Conservation (phyloP, 2,113 vertebrate species). For the Opisthocomus hoazin region DNA sequence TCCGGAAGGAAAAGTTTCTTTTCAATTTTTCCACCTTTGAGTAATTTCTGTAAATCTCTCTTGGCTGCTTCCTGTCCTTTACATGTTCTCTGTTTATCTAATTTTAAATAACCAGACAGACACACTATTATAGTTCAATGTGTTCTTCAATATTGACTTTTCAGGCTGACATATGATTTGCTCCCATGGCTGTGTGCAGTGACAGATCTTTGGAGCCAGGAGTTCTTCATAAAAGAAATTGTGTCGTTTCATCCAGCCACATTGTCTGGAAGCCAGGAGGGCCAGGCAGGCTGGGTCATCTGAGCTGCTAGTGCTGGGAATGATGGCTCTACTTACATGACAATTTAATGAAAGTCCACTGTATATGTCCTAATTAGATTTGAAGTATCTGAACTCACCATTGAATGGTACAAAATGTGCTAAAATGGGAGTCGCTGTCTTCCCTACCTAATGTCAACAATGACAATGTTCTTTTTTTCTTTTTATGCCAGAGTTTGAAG, state of each 20-base stretch:
- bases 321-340: background rate
- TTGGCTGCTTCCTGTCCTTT: background rate
- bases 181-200: background rate
- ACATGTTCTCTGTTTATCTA: background rate
- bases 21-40: background rate
- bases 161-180: background rate
- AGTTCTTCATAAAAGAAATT: background rate
- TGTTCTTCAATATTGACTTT: constrained; percentile 16
- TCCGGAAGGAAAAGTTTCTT: background rate
- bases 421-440: background rate
- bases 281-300: background rate
- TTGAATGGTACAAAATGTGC: background rate
- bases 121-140: background rate
- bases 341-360: background rate
- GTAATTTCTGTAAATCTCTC: background rate
- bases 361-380: background rate
- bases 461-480: background rate
- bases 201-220: background rate
- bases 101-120: constrained; percentile 26
- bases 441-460: background rate
- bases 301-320: background rate
- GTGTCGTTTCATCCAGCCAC: background rate
- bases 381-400: background rate
- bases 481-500: background rate
- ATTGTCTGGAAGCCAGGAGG: background rate